Conservation (phyloP, 2,113 vertebrate genomes). For the Merops nubicus region DNA sequence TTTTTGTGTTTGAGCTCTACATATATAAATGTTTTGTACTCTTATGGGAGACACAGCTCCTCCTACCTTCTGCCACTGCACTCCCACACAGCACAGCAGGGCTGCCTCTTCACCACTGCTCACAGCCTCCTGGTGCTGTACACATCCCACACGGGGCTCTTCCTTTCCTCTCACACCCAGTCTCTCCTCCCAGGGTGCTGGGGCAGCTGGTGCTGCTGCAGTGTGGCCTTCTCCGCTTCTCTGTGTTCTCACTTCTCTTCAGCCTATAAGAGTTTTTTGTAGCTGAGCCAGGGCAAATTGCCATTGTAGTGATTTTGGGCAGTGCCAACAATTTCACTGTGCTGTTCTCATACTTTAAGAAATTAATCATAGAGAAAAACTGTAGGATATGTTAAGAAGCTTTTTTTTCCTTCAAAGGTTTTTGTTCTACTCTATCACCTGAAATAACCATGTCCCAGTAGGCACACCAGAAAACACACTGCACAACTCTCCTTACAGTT, state of each 20-base stretch:
- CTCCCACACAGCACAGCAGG: neutral
- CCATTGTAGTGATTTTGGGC: neutral
- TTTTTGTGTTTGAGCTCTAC: neutral
- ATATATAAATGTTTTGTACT: neutral
- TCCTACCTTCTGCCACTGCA: neutral
- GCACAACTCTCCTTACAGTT: neutral
- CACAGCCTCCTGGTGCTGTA: fast-evolving
- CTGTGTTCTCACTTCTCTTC: neutral
- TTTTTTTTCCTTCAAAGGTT: neutral
- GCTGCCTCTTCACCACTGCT: neutral
- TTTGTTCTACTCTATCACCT: neutral
- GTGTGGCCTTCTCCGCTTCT: neutral
- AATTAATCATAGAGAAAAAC: neutral
- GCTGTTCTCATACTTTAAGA: neutral
- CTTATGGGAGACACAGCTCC: neutral
- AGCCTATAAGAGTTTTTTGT: neutral
- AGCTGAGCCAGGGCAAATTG: neutral
- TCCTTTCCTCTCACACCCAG: neutral
- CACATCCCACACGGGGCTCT: fast-evolving
- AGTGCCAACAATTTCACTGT: neutral
- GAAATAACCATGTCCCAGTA: fast-evolving
- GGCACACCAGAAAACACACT: neutral
- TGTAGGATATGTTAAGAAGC: neutral
- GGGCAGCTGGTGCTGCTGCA: neutral
- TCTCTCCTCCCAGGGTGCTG: neutral